Evolutionary conservation across 2,888 invertebrate genomes (phyloP).

Genomic region (Caenorhabditis imperialis): DNA sequence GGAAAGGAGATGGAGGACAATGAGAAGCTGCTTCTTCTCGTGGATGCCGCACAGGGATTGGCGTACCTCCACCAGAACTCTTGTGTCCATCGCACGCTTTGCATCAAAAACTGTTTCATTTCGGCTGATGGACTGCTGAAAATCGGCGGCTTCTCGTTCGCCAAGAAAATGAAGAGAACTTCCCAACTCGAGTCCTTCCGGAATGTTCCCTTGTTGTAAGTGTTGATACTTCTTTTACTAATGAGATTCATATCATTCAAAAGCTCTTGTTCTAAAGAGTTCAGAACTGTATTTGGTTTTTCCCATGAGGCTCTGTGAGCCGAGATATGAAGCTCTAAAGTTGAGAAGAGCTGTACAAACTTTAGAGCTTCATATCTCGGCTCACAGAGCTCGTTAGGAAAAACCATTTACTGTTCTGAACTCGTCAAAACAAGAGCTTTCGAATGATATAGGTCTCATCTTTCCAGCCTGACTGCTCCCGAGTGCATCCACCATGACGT

Average conservation of each 20-base stretch:
- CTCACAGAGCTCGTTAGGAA: no score
- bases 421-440: no score
- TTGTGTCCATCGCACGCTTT: conserved; percentile 89
- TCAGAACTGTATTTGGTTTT: no score
- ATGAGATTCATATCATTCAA: no score
- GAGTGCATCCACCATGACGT: conserved; percentile 62
- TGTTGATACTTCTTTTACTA: no score
- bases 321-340: conserved; percentile 46
- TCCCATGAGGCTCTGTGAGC: conserved; percentile 44
- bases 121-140: conserved; percentile 69
- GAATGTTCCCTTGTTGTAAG: no score
- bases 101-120: conserved; percentile 86
- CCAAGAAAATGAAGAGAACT: conserved; percentile 31
- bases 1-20: conserved; percentile 56
- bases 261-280: no score
- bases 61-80: conserved; percentile 86
- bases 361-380: no score
- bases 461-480: conserved; percentile 68
- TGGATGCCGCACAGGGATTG: conserved; percentile 85
- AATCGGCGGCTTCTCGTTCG: conserved; percentile 78
- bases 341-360: background rate
- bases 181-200: no score
- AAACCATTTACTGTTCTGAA: no score
- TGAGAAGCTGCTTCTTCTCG: conserved; percentile 33
- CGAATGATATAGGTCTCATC: background rate